phyloP scores from a whole-genome alignment of 2,888 invertebrate genomes.

The Eubasilissa splendida region DNA sequence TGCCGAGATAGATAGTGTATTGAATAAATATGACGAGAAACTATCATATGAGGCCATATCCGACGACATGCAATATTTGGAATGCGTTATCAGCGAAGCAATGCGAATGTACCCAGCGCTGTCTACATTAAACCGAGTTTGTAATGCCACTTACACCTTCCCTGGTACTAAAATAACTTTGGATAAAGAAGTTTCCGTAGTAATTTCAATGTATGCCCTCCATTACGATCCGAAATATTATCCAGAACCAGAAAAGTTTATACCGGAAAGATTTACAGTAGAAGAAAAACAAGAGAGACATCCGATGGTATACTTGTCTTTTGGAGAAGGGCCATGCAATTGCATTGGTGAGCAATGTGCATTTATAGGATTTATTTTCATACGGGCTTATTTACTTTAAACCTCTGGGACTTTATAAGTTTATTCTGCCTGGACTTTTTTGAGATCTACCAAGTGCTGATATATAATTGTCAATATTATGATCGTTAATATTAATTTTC shows the following conservation, averaged over 20 bases:
- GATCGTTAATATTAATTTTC: no score
- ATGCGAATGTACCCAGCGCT: slow-evolving; percentile 68
- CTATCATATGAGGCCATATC: slow-evolving; percentile 65
- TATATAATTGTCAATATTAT: no score
- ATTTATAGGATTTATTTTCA: no score
- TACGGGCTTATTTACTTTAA: no score
- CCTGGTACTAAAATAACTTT: slow-evolving; percentile 63
- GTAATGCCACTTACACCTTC: slow-evolving; percentile 63
- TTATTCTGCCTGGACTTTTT: no score
- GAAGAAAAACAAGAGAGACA: slow-evolving; percentile 62
- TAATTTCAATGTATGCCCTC: slow-evolving; percentile 64
- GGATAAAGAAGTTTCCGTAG: slow-evolving; percentile 62
- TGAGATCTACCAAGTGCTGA: no score
- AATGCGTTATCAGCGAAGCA: slow-evolving; percentile 66
- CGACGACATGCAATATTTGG: slow-evolving; percentile 66
- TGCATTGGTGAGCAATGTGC: slow-evolving; percentile 64
- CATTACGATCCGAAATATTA: slow-evolving; percentile 67
- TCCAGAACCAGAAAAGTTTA: slow-evolving; percentile 67
- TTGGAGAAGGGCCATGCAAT: slow-evolving; percentile 67
- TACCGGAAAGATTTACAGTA: slow-evolving; percentile 68
- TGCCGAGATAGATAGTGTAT: slow-evolving; percentile 62
- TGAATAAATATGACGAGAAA: slow-evolving; percentile 62
- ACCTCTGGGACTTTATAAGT: no score
- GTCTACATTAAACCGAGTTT: slow-evolving; percentile 64
- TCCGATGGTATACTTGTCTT: slow-evolving; percentile 65